These are phyloP conservation scores for Epinephelus coioides DNA, from an alignment of 2,797 vertebrate genomes.

Conservation along the genomic window DNA sequence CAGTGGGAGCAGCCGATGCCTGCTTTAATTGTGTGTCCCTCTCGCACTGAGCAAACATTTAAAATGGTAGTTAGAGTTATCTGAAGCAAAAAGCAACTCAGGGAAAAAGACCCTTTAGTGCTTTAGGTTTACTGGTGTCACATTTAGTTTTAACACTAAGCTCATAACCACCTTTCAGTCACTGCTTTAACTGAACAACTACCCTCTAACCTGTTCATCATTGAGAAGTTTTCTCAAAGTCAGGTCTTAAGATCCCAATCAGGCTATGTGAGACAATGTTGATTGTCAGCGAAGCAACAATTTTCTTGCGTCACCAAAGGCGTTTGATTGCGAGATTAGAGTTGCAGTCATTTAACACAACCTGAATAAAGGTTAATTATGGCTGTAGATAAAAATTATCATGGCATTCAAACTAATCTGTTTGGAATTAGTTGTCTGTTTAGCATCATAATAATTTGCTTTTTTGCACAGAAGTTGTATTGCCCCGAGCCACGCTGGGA, in stretches of 20 bases:
- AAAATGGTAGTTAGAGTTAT: conserved; percentile 20
- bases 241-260: conserved; percentile 39
- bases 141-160: conserved; percentile 10
- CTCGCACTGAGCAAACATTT: conserved; percentile 43
- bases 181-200: background rate
- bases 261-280: conserved; percentile 35
- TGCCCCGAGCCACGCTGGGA: conserved; percentile 6
- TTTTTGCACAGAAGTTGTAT: conserved; percentile 34
- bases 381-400: conserved; percentile 48
- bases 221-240: conserved; percentile 43
- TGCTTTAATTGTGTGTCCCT: conserved; percentile 22
- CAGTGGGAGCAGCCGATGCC: conserved; percentile 15
- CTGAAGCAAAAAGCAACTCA: background rate
- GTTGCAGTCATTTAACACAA: conserved; percentile 58
- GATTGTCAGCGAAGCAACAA: conserved; percentile 56
- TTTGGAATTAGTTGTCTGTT: conserved; percentile 48
- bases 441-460: conserved; percentile 46
- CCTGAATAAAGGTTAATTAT: conserved; percentile 75
- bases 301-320: conserved; percentile 45
- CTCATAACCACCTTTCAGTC: background rate
- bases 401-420: conserved; percentile 54
- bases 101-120: background rate
- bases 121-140: background rate
- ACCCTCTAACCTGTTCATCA: conserved; percentile 25
- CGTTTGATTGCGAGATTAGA: conserved; percentile 65